phyloP scores from a whole-genome alignment of 2,113 vertebrate genomes.

The Ageneiosus marmoratus region DNA sequence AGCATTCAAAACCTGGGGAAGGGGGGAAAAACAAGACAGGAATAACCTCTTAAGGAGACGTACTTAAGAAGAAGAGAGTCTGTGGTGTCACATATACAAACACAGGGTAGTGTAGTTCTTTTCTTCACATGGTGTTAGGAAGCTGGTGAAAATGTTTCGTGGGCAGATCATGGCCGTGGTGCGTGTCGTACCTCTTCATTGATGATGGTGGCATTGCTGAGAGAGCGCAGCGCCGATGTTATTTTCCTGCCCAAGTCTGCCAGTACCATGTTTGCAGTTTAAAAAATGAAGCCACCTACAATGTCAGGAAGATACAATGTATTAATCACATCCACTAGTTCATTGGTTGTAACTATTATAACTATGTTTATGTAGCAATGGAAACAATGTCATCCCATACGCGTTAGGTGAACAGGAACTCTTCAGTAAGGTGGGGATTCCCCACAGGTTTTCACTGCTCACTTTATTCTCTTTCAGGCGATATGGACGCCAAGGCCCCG shows the following conservation, averaged over 20 bases:
- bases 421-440: conserved; percentile 29
- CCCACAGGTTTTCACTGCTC: conserved; percentile 23
- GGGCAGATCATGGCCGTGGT: background rate
- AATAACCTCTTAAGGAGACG: background rate
- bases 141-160: background rate
- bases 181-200: conserved; percentile 88
- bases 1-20: conserved; percentile 89
- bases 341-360: background rate
- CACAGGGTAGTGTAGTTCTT: background rate
- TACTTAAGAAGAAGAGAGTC: background rate
- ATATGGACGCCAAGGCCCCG: background rate
- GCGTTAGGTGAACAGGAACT: conserved; percentile 12
- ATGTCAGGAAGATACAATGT: background rate
- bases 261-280: conserved; percentile 87
- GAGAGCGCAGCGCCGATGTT: conserved; percentile 93
- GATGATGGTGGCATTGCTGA: conserved; percentile 99
- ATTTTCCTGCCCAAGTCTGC: conserved; percentile 98
- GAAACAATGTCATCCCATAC: background rate
- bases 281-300: conserved; percentile 24
- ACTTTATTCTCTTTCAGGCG: background rate
- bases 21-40: background rate
- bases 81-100: background rate
- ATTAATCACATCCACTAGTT: background rate
- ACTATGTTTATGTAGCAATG: background rate
- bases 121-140: background rate